Base-by-base conservation (phyloP, 2,113 vertebrate genomes). In the Meriones unguiculatus region DNA sequence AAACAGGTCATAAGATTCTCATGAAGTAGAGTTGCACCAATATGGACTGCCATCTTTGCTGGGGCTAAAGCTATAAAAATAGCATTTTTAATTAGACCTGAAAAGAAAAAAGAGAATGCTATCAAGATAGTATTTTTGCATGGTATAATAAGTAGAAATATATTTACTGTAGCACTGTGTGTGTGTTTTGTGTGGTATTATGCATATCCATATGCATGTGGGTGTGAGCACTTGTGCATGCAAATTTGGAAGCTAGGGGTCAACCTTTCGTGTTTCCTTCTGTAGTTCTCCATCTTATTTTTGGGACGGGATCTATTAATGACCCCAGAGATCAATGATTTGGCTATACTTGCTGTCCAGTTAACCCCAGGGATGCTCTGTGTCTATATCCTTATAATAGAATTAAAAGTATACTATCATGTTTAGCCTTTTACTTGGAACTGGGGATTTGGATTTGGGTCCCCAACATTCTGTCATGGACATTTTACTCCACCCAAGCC, bases 41-140 rank as follows among this genome's bases (percentile, higher is more conserved):
- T 76, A 46, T 94, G 32, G 7, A 94, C 18, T 2, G 0, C 59
- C 64, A 89, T 78, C 76, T 73, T 91, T 50, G 87, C 57, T 69
- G 17, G 57, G 96, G 1, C 76, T 9, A 82, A 95, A 96, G 50
- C 1, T 78, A 22, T 32, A 13, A 73, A 76, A 93, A 17, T 24
- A 65, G 59, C 92, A 28, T 18, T 94, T 97, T 94, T 88, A 94
- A 7, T 95, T 88, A 96, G 28, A 90, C 30, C 0, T 89, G 32
- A 7, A 18, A 13, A 15, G 22, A 3, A 91, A 97, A 93, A 70
- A 92, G 18, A 57, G 2, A 20, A 69, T 50, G 35, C 88, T 77
- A 69, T 5, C 69, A 84, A 97, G 54, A 95, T 10, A 32, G 5
- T 32, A 69, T 15, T 20, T 90, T 92, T 65, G 32, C 20, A 87